Base-by-base conservation (phyloP, 2,113 vertebrate species). In the Lipophrys pholis region DNA sequence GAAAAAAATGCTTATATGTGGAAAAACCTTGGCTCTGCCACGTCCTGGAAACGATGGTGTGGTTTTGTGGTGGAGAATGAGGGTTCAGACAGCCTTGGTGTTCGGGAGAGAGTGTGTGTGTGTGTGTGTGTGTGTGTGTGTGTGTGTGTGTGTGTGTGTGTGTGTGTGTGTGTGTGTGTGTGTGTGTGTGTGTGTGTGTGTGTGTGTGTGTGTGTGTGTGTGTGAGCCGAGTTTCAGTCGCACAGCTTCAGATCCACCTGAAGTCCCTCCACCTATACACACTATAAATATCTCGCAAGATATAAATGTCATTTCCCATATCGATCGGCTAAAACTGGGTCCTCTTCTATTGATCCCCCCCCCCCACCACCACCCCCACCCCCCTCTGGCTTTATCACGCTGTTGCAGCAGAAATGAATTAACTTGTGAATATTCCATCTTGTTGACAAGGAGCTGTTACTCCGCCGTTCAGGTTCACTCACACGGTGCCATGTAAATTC, bases 1-100 rank as follows among this genome's bases (percentile, higher is more conserved):
- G 83, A 85, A 89, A 80, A 67, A 90, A 89, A 90, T 85, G 90
- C 86, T 91, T 88, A 84, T 69, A 90, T 92, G 91, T 91, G 89
- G 90, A 88, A 91, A 91, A 87, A 85, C 71, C 76, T 91, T 80
- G 85, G 87, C 87, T 80, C 53, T 69, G 73, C 70, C 81, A 82
- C 86, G 69, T 43, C 71, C 85, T 92, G 91, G 87, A 88, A 90
- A 86, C 36, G 49, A 77, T 80, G 76, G 62, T 87, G 91, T 74
- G 90, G 89, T 86, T 82, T 81, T 9, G 76, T 73, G 81, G 85
- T 77, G 79, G 58, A 43, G 86, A 75, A 84, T 15, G 78, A 87
- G 79, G 80, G 51, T 80, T 90, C 68, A 78, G 82, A 89, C 87
- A 82, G 83, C 78, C 67, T 49, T 58, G 61, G 62, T 83, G 81